These are phyloP conservation scores for Epistrophella euchroma DNA, from an alignment of 2,888 invertebrate genomes.

Conservation along the genomic window DNA sequence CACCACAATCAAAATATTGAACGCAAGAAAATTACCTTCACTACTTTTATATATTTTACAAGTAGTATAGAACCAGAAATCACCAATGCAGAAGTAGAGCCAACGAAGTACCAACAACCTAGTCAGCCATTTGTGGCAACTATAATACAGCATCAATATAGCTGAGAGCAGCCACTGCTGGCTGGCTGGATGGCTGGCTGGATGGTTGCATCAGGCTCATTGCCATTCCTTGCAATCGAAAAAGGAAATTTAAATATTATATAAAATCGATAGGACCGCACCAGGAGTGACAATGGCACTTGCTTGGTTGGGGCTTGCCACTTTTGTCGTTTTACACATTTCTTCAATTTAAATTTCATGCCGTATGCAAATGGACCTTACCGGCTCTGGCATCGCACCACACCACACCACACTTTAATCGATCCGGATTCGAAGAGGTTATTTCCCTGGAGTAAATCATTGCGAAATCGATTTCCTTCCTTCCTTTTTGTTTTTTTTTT, in stretches of 20 bases:
- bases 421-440: constrained; percentile 70
- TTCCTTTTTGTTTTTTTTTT: constrained; percentile 19
- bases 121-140: constrained; percentile 29
- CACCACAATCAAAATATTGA: constrained; percentile 48
- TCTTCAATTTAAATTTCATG: constrained; percentile 73
- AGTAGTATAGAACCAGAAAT: constrained; percentile 12
- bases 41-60: constrained; percentile 30
- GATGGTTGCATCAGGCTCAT: constrained; percentile 5
- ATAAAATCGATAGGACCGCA: constrained; percentile 61
- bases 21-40: constrained; percentile 64
- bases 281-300: constrained; percentile 52
- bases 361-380: constrained; percentile 74
- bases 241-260: constrained; percentile 36
- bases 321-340: constrained; percentile 71
- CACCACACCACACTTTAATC: constrained; percentile 70
- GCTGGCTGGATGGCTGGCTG: constrained; percentile 1
- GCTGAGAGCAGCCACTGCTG: constrained; percentile 14
- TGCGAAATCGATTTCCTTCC: constrained; percentile 72
- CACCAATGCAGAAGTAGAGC: constrained; percentile 27
- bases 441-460: constrained; percentile 74
- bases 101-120: neutral
- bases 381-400: too few relatives aligned
- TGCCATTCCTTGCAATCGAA: constrained; percentile 11
- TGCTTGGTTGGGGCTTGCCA: constrained; percentile 51
- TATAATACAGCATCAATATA: constrained; percentile 18